A percentile compares a stretch with the other conserved stretches of the same genome.
Evolutionary conservation across 1,140 invertebrate genomes (phyloP).

Genomic region (Drosophila ananassae): DNA sequence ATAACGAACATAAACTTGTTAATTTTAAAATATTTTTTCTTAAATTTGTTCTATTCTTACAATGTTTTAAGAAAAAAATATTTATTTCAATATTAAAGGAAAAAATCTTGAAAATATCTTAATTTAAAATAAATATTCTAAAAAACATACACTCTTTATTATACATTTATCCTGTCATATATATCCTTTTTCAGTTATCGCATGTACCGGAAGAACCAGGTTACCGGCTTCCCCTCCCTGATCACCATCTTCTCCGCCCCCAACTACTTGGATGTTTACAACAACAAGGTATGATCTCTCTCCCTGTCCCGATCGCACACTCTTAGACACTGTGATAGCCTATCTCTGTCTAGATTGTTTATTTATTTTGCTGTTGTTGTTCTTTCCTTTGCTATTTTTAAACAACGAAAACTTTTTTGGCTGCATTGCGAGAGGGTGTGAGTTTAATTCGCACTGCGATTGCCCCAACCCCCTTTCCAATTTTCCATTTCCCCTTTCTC

Average conservation of each 20-base stretch:
- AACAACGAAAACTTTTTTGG: conserved; percentile 60
- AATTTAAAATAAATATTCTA: not conserved
- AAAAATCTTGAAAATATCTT: too few relatives aligned
- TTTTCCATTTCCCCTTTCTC: conserved; percentile 36
- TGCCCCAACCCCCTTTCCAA: not conserved
- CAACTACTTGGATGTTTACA: conserved; percentile 99
- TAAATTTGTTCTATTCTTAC: too few relatives aligned
- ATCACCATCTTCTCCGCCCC: conserved; percentile 99
- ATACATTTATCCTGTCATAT: not conserved
- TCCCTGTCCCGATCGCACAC: conserved; percentile 25
- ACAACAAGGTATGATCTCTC: conserved; percentile 94
- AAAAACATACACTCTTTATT: not conserved
- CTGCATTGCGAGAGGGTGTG: conserved; percentile 57
- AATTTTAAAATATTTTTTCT: too few relatives aligned
- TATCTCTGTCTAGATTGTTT: conserved; percentile 50
- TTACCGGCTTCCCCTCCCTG: conserved; percentile 99
- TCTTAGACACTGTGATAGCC: not conserved
- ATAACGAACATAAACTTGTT: too few relatives aligned
- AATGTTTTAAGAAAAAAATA: too few relatives aligned
- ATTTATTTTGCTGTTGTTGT: conserved; percentile 51
- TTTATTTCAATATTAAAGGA: too few relatives aligned
- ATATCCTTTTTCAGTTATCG: conserved; percentile 89
- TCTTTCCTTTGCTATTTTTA: conserved; percentile 63
- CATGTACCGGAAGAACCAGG: conserved; percentile 99
- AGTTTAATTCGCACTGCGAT: conserved; percentile 41